phyloP scores from a whole-genome alignment of 2,797 vertebrate genomes.

The Syngnathus acus region DNA sequence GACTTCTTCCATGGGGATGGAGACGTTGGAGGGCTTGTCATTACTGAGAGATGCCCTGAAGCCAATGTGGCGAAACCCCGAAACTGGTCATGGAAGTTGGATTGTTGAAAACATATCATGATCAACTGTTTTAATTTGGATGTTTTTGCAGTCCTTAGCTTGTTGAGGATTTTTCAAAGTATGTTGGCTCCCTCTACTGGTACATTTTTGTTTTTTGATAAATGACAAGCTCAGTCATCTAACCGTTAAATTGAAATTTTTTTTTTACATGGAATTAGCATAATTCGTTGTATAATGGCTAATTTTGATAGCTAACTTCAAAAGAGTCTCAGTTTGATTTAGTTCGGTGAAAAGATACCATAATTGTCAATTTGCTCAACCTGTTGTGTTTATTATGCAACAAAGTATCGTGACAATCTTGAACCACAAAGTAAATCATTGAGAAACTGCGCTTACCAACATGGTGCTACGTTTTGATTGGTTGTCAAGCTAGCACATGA shows the following conservation, averaged over 20 bases:
- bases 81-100: slow-evolving; percentile 14
- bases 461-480: neutral
- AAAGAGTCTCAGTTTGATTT: neutral
- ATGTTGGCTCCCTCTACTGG: too few species aligned
- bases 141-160: too few species aligned
- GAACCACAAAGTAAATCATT: too few species aligned
- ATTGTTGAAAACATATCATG: neutral
- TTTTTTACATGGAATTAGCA: neutral
- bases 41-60: slow-evolving; percentile 34
- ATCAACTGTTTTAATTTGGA: too few species aligned
- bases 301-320: neutral
- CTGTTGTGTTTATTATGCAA: too few species aligned
- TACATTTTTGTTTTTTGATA: too few species aligned
- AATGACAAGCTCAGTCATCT: neutral
- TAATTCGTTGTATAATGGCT: neutral
- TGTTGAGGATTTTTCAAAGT: too few species aligned
- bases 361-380: too few species aligned
- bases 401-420: too few species aligned
- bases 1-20: slow-evolving; percentile 50
- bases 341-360: neutral
- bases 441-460: neutral
- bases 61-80: slow-evolving; percentile 28
- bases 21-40: slow-evolving; percentile 61
- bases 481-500: neutral
- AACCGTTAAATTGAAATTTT: neutral